A percentile compares a stretch with the other conserved stretches of the same genome.
These are phyloP conservation scores for Zaprionus africanus DNA, from an alignment of 1,140 invertebrate species.

Conservation along the genomic window DNA sequence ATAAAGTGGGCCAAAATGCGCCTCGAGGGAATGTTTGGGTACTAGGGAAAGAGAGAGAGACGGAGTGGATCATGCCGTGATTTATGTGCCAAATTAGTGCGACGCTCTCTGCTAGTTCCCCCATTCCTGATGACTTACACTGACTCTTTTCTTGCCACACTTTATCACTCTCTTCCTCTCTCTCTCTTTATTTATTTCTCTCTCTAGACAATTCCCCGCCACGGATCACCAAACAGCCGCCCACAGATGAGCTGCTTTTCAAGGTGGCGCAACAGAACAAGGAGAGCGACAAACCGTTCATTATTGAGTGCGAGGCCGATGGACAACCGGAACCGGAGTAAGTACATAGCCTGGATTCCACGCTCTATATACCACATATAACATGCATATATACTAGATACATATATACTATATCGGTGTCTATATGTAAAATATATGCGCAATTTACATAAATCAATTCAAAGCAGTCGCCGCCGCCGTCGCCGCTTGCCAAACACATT, in stretches of 20 bases:
- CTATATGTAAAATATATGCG: constrained; percentile 17
- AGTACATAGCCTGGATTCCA: constrained; percentile 71
- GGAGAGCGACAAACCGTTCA: constrained; percentile 96
- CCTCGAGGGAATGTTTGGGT: neutral
- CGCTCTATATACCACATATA: neutral
- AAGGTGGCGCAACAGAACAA: constrained; percentile 92
- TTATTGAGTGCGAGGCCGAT: constrained; percentile 97
- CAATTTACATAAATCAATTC: constrained; percentile 67
- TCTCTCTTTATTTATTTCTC: neutral
- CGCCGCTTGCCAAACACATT: constrained; percentile 24
- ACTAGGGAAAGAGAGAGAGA: neutral
- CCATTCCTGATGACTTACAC: neutral
- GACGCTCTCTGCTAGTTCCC: neutral
- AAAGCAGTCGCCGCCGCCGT: constrained; percentile 41
- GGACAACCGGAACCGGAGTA: constrained; percentile 95
- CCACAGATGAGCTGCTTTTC: constrained; percentile 94
- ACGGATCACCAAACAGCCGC: constrained; percentile 95
- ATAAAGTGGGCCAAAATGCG: constrained; percentile 19
- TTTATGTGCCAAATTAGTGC: constrained; percentile 75
- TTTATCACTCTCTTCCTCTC: neutral
- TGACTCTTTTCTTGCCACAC: constrained; percentile 8
- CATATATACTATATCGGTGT: neutral
- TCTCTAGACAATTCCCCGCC: constrained; percentile 92
- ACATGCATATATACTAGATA: constrained; percentile 12
- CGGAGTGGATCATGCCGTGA: constrained; percentile 32